Percentiles rank a stretch among this genome's conserved stretches.
Evolutionary conservation across 2,888 invertebrate species (phyloP).

Genomic region (Spilarctia lutea): DNA sequence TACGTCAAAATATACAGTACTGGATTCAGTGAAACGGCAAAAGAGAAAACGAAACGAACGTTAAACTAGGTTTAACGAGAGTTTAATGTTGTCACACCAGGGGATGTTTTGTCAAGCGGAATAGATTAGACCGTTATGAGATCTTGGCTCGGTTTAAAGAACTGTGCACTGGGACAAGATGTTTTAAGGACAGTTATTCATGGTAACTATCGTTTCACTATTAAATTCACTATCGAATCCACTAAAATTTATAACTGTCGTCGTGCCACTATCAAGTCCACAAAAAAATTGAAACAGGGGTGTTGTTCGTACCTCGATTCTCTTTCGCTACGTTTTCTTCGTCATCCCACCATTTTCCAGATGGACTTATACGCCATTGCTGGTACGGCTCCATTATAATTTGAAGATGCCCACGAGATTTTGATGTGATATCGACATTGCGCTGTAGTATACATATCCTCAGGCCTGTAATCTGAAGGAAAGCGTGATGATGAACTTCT

Average conservation of each 20-base stretch:
- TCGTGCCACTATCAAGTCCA: background rate
- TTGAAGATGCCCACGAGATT: too few relatives aligned
- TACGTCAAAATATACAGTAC: conserved; percentile 36
- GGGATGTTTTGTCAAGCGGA: conserved; percentile 48
- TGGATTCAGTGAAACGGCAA: conserved; percentile 48
- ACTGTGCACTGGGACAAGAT: conserved; percentile 12
- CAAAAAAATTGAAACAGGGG: too few relatives aligned
- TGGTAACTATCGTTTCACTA: background rate
- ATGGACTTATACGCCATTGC: background rate
- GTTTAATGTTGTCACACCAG: conserved; percentile 59
- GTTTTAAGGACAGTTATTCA: background rate
- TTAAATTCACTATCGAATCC: background rate
- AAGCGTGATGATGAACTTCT: too few relatives aligned
- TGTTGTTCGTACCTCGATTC: too few relatives aligned
- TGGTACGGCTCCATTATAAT: too few relatives aligned
- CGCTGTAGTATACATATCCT: too few relatives aligned
- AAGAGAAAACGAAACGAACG: conserved; percentile 54
- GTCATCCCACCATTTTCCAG: background rate
- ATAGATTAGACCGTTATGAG: conserved; percentile 53
- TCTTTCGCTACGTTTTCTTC: background rate
- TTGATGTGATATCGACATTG: too few relatives aligned
- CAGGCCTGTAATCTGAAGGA: too few relatives aligned
- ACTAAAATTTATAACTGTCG: too few relatives aligned
- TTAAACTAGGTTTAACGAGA: conserved; percentile 62
- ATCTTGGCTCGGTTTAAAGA: conserved; percentile 37